Percentiles rank a stretch among this genome's conserved stretches.
phyloP scores from a whole-genome alignment of 2,797 vertebrate genomes.

The Meda fulgida region DNA sequence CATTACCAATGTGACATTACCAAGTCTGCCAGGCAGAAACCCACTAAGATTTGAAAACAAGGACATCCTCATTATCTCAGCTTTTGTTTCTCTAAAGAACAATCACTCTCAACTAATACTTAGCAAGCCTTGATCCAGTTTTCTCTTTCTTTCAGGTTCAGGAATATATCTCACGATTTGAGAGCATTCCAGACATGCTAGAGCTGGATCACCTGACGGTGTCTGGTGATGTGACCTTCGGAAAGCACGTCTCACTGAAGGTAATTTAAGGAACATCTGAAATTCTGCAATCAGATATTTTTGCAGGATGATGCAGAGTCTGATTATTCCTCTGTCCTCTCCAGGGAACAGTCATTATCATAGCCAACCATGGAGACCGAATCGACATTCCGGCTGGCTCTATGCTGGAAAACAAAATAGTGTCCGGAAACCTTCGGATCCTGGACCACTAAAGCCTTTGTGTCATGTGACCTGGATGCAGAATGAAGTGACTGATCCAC shows the following conservation, averaged over 20 bases:
- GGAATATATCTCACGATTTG: slow-evolving; percentile 93
- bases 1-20: neutral
- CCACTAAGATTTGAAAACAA: neutral
- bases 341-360: slow-evolving; percentile 98
- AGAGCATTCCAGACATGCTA: slow-evolving; percentile 98
- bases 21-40: neutral
- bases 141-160: slow-evolving; percentile 83
- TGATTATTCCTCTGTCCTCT: neutral
- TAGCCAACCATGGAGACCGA: slow-evolving; percentile 96
- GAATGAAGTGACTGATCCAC: slow-evolving; percentile 43
- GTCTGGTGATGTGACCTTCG: slow-evolving; percentile 97
- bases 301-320: neutral
- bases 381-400: slow-evolving; percentile 97
- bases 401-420: slow-evolving; percentile 97
- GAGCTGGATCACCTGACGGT: slow-evolving; percentile 98
- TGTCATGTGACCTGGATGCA: slow-evolving; percentile 54
- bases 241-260: slow-evolving; percentile 96
- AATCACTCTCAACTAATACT: neutral
- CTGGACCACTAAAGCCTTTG: slow-evolving; percentile 88
- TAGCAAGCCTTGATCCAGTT: neutral
- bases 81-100: neutral
- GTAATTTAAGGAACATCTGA: slow-evolving; percentile 68
- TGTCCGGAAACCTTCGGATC: slow-evolving; percentile 97
- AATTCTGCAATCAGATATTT: neutral
- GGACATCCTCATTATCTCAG: neutral